phyloP scores from a whole-genome alignment of 1,140 invertebrate genomes.

The Coelopa frigida region DNA sequence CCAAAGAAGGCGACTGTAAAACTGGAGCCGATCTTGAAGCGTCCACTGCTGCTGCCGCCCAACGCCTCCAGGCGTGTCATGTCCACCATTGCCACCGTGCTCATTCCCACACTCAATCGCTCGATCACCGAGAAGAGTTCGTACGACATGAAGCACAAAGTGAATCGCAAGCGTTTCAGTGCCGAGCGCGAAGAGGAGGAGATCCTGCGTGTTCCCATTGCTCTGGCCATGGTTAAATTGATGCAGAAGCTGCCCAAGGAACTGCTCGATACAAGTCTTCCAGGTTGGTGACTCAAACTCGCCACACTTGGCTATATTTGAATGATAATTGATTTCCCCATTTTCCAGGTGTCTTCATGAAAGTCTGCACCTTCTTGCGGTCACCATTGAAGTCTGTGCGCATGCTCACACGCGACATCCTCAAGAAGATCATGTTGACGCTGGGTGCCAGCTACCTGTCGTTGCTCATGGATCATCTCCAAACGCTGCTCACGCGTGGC shows the following conservation, averaged over 20 bases:
- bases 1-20: constrained; percentile 5
- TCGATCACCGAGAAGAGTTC: constrained; percentile 66
- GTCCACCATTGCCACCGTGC: constrained; percentile 51
- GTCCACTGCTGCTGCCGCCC: constrained; percentile 52
- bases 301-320: constrained; percentile 51
- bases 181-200: constrained; percentile 77
- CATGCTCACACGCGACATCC: constrained; percentile 73
- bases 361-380: constrained; percentile 81
- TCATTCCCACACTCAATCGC: constrained; percentile 50
- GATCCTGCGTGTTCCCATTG: constrained; percentile 82
- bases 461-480: constrained; percentile 73
- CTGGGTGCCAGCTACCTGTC: constrained; percentile 78
- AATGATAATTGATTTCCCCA: neutral
- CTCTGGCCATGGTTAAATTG: constrained; percentile 85
- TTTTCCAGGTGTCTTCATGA: constrained; percentile 68
- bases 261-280: constrained; percentile 67
- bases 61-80: constrained; percentile 69
- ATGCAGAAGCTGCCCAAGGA: constrained; percentile 76
- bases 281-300: constrained; percentile 48
- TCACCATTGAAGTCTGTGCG: constrained; percentile 84
- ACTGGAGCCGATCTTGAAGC: constrained; percentile 18
- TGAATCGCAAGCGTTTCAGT: constrained; percentile 60
- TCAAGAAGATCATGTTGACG: constrained; percentile 80
- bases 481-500: constrained; percentile 72
- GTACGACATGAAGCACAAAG: constrained; percentile 72